Evolutionary conservation across 2,113 vertebrate species (phyloP).

Genomic region (Oxygymnocypris stewartii): DNA sequence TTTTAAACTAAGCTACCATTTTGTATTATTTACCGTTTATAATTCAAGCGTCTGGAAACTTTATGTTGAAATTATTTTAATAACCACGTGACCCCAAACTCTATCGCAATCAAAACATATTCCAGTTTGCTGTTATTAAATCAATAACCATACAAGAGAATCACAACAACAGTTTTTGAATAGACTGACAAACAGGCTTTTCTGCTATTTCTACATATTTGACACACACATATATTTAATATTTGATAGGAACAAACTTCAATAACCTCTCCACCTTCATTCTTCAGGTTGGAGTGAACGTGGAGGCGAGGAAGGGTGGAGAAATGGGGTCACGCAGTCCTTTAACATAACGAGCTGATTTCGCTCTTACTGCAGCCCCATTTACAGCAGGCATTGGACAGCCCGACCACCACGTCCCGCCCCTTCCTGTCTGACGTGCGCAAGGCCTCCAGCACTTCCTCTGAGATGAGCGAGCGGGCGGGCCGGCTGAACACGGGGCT

Average conservation of each 20-base stretch:
- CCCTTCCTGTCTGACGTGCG: constrained; percentile 72
- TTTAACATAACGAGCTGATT: constrained; percentile 84
- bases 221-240: not conserved
- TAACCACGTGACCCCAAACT: not conserved
- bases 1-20: not conserved
- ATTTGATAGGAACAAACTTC: not conserved
- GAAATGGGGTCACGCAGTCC: constrained; percentile 8
- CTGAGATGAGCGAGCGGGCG: constrained; percentile 66
- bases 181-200: not conserved
- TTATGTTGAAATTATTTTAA: not conserved
- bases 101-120: constrained; percentile 60
- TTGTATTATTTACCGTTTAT: not conserved
- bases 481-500: constrained; percentile 61
- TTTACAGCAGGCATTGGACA: constrained; percentile 83
- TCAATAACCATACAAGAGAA: not conserved
- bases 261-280: not conserved
- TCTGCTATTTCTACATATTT: not conserved
- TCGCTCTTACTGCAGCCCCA: constrained; percentile 86
- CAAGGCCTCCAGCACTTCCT: constrained; percentile 76
- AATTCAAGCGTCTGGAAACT: not conserved
- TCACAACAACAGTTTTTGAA: not conserved
- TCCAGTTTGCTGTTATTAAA: constrained; percentile 29
- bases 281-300: too few species aligned
- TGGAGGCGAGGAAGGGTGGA: not conserved
- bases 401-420: constrained; percentile 77